Conservation (phyloP, 2,113 vertebrate species). For the Odocoileus hemionus region DNA sequence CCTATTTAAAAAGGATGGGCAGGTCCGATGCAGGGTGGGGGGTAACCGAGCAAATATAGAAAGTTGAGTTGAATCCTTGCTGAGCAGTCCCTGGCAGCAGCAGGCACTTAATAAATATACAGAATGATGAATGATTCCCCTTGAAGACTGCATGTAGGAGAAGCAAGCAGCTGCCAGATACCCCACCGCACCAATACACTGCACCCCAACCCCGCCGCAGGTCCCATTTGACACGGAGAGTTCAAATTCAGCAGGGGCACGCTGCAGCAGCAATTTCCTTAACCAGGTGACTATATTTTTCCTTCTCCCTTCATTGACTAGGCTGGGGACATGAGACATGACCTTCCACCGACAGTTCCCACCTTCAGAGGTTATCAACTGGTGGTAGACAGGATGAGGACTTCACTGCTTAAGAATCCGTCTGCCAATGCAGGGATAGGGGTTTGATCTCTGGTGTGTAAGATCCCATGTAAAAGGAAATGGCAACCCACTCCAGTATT, state of each 20-base stretch:
- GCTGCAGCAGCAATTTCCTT: neutral
- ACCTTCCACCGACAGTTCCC: neutral
- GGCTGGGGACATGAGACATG: neutral
- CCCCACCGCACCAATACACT: neutral
- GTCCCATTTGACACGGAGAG: fast-evolving
- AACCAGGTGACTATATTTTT: neutral
- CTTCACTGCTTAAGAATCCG: neutral
- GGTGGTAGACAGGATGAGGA: neutral
- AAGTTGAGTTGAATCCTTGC: neutral
- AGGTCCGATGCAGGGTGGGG: neutral
- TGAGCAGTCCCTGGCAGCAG: neutral
- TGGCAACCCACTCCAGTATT: neutral
- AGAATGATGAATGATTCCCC: neutral
- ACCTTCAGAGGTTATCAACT: neutral
- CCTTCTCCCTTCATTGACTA: neutral
- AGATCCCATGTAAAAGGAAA: neutral
- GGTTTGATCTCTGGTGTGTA: neutral
- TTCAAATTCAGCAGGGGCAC: neutral
- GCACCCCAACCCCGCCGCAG: neutral
- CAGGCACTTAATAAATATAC: neutral
- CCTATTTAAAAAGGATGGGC: neutral
- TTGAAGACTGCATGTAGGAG: neutral
- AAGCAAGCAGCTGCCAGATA: neutral
- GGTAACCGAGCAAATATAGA: neutral
- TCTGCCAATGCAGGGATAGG: neutral